phyloP scores from a whole-genome alignment of 1,140 invertebrate genomes.

The Microplitis mediator region DNA sequence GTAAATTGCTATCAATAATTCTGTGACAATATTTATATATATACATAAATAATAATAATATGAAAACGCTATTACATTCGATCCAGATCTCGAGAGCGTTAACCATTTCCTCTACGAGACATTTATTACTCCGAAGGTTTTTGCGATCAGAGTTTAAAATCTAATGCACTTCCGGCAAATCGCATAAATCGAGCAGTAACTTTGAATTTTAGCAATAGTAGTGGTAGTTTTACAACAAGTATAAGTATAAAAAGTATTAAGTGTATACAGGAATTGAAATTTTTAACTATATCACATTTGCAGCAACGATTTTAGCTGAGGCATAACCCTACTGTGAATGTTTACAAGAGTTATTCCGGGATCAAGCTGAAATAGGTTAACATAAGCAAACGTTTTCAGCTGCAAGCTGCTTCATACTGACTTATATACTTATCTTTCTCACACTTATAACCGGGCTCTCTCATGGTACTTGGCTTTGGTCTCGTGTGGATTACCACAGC shows the following conservation, averaged over 20 bases:
- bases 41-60: too few relatives aligned
- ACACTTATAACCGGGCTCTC: background rate
- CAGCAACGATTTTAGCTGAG: background rate
- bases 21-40: too few relatives aligned
- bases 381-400: conserved; percentile 46
- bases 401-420: background rate
- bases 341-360: conserved; percentile 50
- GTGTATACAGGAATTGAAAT: background rate
- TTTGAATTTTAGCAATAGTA: too few relatives aligned
- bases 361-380: conserved; percentile 37
- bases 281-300: conserved; percentile 9
- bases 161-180: conserved; percentile 23
- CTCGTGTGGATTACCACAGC: conserved; percentile 19
- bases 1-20: too few relatives aligned
- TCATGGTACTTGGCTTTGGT: background rate
- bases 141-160: background rate
- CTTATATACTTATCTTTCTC: background rate
- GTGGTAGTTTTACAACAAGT: too few relatives aligned
- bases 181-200: conserved; percentile 18
- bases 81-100: background rate
- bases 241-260: too few relatives aligned
- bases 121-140: background rate
- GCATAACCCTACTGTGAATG: conserved; percentile 33
- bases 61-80: background rate
- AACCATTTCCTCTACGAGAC: background rate